These are phyloP conservation scores for Sceloporus tristichus DNA, from an alignment of 2,113 vertebrate genomes.

Conservation along the genomic window DNA sequence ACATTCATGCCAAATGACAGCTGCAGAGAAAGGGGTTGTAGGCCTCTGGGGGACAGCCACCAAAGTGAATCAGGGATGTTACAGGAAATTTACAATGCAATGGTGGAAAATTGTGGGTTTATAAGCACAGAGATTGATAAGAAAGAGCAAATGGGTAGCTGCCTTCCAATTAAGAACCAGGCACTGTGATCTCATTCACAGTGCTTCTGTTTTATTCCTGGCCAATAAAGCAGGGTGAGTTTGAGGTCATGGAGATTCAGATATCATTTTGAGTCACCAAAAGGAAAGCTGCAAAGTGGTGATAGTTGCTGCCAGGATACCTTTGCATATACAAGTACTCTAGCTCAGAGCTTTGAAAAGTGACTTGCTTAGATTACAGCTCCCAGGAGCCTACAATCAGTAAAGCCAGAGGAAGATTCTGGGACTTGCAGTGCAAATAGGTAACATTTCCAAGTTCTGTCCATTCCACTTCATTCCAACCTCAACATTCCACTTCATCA, in stretches of 20 bases:
- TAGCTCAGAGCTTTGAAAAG: background rate
- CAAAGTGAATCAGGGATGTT: background rate
- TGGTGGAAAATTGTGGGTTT: constrained; percentile 23
- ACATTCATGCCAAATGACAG: constrained; percentile 25
- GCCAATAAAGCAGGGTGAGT: background rate
- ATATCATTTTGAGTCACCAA: constrained; percentile 18
- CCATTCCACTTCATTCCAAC: too few relatives aligned
- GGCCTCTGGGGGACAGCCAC: background rate
- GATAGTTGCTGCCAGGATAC: background rate
- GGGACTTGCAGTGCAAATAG: too few relatives aligned
- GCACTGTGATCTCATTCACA: background rate
- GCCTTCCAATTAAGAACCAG: constrained; percentile 7
- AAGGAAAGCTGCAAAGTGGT: background rate
- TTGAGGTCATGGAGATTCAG: constrained; percentile 39
- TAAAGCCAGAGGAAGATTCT: too few relatives aligned
- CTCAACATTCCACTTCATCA: background rate
- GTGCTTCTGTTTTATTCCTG: constrained; percentile 13
- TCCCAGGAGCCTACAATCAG: background rate
- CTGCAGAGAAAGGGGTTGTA: constrained; percentile 22
- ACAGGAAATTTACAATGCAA: background rate
- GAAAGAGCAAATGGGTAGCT: constrained; percentile 18
- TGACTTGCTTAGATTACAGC: background rate
- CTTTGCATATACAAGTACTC: background rate
- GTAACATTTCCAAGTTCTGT: too few relatives aligned
- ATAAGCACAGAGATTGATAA: background rate